These are phyloP conservation scores for Chaenogobius annularis DNA, from an alignment of 2,113 vertebrate species.

Conservation along the genomic window DNA sequence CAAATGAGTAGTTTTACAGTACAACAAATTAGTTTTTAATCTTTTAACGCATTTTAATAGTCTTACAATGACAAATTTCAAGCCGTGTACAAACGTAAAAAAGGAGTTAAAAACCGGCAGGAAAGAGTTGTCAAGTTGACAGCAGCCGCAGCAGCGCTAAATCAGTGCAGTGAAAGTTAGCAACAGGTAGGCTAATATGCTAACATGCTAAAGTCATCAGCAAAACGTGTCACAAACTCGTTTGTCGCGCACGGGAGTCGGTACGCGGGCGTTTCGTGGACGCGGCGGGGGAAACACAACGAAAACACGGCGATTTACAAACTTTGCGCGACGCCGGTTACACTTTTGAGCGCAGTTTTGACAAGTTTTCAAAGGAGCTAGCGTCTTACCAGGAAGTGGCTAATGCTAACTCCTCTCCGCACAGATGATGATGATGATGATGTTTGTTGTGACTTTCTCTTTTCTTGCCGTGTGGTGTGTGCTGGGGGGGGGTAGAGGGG, in stretches of 20 bases:
- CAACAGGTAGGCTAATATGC: slow-evolving; percentile 43
- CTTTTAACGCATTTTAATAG: too few relatives aligned
- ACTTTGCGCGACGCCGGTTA: not conserved
- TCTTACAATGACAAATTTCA: not conserved
- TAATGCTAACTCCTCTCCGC: slow-evolving; percentile 51
- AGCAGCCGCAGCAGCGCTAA: not conserved
- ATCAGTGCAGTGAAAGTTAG: slow-evolving; percentile 30
- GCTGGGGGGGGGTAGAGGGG: too few relatives aligned
- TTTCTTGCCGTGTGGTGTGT: slow-evolving; percentile 56
- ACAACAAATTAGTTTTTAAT: too few relatives aligned
- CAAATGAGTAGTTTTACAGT: too few relatives aligned
- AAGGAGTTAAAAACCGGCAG: not conserved
- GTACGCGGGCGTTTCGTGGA: not conserved
- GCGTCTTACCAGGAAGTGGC: slow-evolving; percentile 82
- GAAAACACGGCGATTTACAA: not conserved
- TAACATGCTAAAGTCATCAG: slow-evolving; percentile 48
- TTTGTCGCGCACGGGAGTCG: not conserved
- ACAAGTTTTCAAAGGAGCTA: slow-evolving; percentile 30
- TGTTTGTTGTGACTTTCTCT: slow-evolving; percentile 60
- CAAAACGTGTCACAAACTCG: slow-evolving; percentile 37
- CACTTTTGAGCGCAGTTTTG: not conserved
- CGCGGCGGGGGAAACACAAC: not conserved
- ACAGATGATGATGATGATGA: slow-evolving; percentile 21
- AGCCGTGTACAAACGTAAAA: not conserved
- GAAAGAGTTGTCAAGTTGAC: not conserved